Base-by-base conservation (phyloP, 1,140 invertebrate genomes). In the Metopolophium dirhodum region DNA sequence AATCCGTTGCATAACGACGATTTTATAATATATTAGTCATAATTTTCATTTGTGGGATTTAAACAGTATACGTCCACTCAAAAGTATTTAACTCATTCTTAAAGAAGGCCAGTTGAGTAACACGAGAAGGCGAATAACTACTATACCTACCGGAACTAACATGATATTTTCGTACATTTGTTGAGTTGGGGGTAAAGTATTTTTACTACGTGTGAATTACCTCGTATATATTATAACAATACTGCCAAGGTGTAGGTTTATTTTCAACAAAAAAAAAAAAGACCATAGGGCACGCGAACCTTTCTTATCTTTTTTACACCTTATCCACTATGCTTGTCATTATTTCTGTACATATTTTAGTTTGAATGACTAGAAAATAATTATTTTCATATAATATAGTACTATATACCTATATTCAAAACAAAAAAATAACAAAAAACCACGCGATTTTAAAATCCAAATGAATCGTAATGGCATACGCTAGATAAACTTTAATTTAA, bases 201-300 rank as follows among this genome's bases (percentile, higher is more conserved):
- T 57, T 57, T 90, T 26, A 23, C 35, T 90, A 90, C 35, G 88
- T 90, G 54, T 90, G 88, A 90, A 90, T 57, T 37, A 30, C 37
- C 23, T 51, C 22, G 30, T 51, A 83, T 82, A 47, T 30, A 87
- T 23, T 83, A 87, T 23, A 37, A 89, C n/a, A 54, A 89, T 47
- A 45, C 49, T 41, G 14, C 35, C 51, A 47, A 54, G 87, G 35
- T 47, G 51, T 9, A 18, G 22, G 35, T 57, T 35, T 49, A 20
- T 77, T 77, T 77, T 77, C 14, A n/a, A 87, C 11, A 41, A 90
- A 57, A 57, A 89, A 57, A 89, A 23, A 90, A 90, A 41, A 54
- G 18, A 57, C 18, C 9, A 57, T 90, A 41, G 22, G 22, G 51
- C 54, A 89, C 87, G 87, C 35, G 23, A 54, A 18, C 20, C 18